phyloP scores from a whole-genome alignment of 2,888 invertebrate genomes.

The Eueremaeus valkanovi region DNA sequence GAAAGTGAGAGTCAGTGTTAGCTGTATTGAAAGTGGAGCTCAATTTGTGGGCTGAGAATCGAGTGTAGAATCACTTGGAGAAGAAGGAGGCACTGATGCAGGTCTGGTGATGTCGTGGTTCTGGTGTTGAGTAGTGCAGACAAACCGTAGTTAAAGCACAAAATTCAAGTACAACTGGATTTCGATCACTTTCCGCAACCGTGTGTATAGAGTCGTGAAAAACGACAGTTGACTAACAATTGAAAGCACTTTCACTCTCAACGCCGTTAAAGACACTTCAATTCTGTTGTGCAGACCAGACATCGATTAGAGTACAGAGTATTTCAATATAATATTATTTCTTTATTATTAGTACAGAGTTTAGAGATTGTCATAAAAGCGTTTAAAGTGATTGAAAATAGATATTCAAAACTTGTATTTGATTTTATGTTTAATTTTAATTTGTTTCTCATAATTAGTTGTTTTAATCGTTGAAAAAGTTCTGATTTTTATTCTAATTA shows the following conservation, averaged over 20 bases:
- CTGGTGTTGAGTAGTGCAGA: background rate
- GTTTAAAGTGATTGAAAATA: background rate
- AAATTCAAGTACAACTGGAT: conserved; percentile 35
- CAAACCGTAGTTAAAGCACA: background rate
- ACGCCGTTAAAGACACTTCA: background rate
- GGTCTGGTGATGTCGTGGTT: background rate
- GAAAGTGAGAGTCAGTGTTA: background rate
- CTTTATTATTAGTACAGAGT: background rate
- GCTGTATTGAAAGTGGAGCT: background rate
- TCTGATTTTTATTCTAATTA: background rate
- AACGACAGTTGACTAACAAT: conserved; percentile 23
- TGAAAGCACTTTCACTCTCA: conserved; percentile 31
- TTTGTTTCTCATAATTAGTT: too few relatives aligned
- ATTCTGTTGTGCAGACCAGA: background rate
- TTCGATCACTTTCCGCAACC: conserved; percentile 17
- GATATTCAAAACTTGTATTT: too few relatives aligned
- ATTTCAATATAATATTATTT: background rate
- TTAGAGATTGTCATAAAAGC: background rate
- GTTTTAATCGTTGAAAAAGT: background rate
- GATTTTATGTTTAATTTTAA: too few relatives aligned
- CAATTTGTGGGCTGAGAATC: background rate
- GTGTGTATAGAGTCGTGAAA: conserved; percentile 1
- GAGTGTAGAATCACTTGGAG: too few relatives aligned
- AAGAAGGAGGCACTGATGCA: background rate
- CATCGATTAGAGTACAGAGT: background rate